Base-by-base conservation (phyloP, 2,888 invertebrate species). In the Hemistola chrysoprasaria region DNA sequence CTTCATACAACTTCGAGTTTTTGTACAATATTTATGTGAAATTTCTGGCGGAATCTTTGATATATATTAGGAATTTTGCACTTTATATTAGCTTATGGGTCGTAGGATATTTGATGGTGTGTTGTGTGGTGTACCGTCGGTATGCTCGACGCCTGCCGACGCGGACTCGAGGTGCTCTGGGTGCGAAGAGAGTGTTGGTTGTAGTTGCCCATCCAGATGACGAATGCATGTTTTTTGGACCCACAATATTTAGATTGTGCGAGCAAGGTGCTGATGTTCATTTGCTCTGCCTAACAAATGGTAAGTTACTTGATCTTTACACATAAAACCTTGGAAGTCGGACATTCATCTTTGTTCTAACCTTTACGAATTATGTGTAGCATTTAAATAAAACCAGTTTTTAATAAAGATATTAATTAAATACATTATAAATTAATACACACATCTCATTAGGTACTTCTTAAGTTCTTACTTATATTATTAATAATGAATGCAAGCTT, bases 171-270 rank as follows among this genome's bases (percentile, higher is more conserved):
- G 90, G 88, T 16, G 82, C 91, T 7, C 78, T 90, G 22, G 74
- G 88, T 25, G 85, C 90, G 1, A 86, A 84, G 48, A 85, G 95
- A 56, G 92, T 97, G 26, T 81, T 98, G 20, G 75, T 99, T 35
- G 93, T 98, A 1, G 95, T 93, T 26, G 98, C 99, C 10, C 99
- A 99, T 88, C 99, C 99, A 8, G 99, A 99, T 78, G 99, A 99
- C 76, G 99, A 99, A 77, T 97, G 97, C 60, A 98, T 99, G 99
- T 99, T 99, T 79, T 99, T 99, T 78, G 97, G 97, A 0, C 99
- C 99, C 8, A 92, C 95, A 24, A 92, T 97, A 50, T 90, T 94
- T 50, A 90, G 93, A 69, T 81, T 95, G 44, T 91, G 91, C 55
- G 90, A 92, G 29, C 89, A 91, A 53, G 90, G 91, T 54, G 92